These are phyloP conservation scores for Cathartes aura DNA, from an alignment of 2,113 vertebrate genomes.

Conservation along the genomic window DNA sequence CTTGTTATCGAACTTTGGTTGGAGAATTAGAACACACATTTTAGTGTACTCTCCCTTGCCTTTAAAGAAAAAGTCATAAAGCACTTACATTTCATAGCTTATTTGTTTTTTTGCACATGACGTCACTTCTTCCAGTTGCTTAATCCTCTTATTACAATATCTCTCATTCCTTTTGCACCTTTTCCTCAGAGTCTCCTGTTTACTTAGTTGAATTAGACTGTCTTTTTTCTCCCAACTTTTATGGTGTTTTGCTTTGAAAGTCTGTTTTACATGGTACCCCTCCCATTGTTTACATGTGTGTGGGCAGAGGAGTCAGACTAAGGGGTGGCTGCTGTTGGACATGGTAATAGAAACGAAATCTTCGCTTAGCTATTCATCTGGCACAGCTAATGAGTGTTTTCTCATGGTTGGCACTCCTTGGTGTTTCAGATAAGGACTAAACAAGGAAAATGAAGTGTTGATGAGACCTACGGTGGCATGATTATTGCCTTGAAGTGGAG, in stretches of 20 bases:
- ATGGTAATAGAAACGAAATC: background rate
- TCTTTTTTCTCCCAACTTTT: background rate
- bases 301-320: conserved; percentile 57
- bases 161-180: background rate
- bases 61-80: background rate
- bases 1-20: background rate
- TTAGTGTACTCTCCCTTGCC: background rate
- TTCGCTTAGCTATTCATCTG: background rate
- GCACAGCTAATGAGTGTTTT: background rate
- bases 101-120: background rate
- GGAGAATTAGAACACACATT: background rate
- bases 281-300: conserved; percentile 62
- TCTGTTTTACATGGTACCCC: conserved; percentile 38
- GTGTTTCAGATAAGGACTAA: background rate
- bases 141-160: background rate
- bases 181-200: background rate
- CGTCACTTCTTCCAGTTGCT: background rate
- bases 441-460: background rate
- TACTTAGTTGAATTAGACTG: background rate
- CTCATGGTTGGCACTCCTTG: background rate
- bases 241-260: conserved; percentile 37
- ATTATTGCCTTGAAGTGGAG: background rate
- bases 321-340: conserved; percentile 28
- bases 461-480: background rate
- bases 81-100: background rate